phyloP scores from a whole-genome alignment of 2,888 invertebrate species.

The Drosophila emarginata region DNA sequence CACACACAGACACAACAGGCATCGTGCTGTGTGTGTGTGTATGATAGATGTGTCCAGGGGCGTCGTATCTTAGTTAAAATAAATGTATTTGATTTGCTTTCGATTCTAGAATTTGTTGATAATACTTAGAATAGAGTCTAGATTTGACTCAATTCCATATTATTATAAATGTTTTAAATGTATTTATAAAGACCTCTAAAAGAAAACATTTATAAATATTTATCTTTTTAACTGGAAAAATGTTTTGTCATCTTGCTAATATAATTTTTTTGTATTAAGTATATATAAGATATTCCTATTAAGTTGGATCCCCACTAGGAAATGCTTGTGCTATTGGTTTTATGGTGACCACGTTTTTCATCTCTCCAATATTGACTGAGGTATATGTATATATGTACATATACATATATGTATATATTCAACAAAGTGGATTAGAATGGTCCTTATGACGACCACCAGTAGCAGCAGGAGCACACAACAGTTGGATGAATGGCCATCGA shows the following conservation, averaged over 20 bases:
- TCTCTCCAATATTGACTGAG: conserved; percentile 65
- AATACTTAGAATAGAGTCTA: no score
- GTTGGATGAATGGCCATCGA: conserved; percentile 58
- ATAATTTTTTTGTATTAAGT: no score
- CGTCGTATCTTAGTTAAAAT: neutral
- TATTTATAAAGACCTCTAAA: no score
- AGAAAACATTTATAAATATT: no score
- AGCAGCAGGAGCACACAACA: conserved; percentile 16
- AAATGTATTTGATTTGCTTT: neutral
- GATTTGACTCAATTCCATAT: no score
- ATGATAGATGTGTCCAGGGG: neutral
- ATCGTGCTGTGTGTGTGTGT: neutral
- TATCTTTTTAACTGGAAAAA: no score
- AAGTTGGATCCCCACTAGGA: no score
- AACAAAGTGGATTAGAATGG: conserved; percentile 60
- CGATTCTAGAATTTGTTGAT: neutral
- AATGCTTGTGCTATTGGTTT: neutral
- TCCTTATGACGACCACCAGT: conserved; percentile 47
- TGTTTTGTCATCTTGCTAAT: no score
- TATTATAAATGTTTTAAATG: no score
- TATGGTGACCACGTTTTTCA: conserved; percentile 28
- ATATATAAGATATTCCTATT: no score
- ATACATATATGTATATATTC: conserved; percentile 49
- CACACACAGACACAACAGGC: neutral
- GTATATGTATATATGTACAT: conserved; percentile 34